Percentiles rank a stretch among this genome's conserved stretches.
Evolutionary conservation across 2,797 vertebrate species (phyloP).

Genomic region (Kryptopterus vitreolus): DNA sequence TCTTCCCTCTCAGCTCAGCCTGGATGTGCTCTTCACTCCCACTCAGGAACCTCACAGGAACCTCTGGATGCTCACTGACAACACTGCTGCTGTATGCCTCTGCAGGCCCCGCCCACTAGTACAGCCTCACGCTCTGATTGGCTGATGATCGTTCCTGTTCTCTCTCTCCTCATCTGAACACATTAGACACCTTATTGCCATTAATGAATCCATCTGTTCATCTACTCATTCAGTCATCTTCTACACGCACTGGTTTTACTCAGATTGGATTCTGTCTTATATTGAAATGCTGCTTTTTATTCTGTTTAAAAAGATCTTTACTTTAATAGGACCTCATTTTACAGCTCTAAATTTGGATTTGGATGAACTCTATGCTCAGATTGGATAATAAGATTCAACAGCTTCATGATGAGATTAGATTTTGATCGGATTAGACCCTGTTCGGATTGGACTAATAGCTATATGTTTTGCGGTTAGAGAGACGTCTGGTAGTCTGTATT

Average conservation of each 20-base stretch:
- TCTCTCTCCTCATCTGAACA: not conserved
- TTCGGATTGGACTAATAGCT: not conserved
- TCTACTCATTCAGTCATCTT: not conserved
- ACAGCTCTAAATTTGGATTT: not conserved
- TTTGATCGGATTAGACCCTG: not conserved
- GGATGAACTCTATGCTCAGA: not conserved
- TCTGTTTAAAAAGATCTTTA: not conserved
- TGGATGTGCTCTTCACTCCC: not conserved
- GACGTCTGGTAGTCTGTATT: too few species aligned
- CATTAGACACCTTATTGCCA: not conserved
- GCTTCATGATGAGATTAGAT: not conserved
- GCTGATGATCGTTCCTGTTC: not conserved
- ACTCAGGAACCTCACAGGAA: not conserved
- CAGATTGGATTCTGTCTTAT: not conserved
- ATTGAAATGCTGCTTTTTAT: not conserved
- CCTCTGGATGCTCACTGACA: not conserved
- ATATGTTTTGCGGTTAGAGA: too few species aligned
- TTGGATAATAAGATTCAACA: too few species aligned
- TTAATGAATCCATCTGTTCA: not conserved
- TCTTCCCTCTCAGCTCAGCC: conserved; percentile 60
- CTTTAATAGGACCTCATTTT: not conserved
- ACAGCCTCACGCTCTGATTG: not conserved
- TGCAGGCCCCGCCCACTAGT: not conserved
- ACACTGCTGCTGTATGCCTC: not conserved
- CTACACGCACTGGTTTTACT: not conserved